phyloP scores from a whole-genome alignment of 1,140 invertebrate species.

The Trialeurodes vaporariorum region DNA sequence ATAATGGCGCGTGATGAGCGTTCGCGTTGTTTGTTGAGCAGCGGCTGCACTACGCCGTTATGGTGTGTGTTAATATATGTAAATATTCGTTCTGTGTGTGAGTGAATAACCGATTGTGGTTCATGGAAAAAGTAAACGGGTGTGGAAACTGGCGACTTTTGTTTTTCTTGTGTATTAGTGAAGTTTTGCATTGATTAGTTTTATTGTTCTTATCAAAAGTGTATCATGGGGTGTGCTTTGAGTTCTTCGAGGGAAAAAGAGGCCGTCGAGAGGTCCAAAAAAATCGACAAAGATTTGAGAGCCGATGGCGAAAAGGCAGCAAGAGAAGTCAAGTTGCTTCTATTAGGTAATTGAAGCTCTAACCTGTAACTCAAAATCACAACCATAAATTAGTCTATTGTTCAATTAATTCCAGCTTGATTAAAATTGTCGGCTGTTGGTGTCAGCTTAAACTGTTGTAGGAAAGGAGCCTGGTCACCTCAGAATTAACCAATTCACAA shows the following conservation, averaged over 20 bases:
- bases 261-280: conserved; percentile 69
- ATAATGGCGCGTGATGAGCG: neutral
- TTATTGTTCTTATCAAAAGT: too few species aligned
- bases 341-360: conserved; percentile 52
- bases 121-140: neutral
- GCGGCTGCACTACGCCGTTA: neutral
- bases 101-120: neutral
- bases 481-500: too few species aligned
- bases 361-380: too few species aligned
- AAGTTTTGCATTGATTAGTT: neutral
- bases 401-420: too few species aligned
- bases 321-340: conserved; percentile 76
- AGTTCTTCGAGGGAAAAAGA: conserved; percentile 70
- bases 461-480: too few species aligned
- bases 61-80: neutral
- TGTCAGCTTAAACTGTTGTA: too few species aligned
- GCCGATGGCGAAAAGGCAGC: conserved; percentile 73
- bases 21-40: neutral
- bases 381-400: too few species aligned
- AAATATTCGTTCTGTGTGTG: neutral
- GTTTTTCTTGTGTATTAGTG: neutral
- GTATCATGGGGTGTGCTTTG: conserved; percentile 64
- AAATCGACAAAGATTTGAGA: conserved; percentile 74
- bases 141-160: neutral
- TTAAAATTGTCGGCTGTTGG: too few species aligned